Evolutionary conservation across 2,113 vertebrate genomes (phyloP).

Genomic region (human (Homo sapiens)): DNA sequence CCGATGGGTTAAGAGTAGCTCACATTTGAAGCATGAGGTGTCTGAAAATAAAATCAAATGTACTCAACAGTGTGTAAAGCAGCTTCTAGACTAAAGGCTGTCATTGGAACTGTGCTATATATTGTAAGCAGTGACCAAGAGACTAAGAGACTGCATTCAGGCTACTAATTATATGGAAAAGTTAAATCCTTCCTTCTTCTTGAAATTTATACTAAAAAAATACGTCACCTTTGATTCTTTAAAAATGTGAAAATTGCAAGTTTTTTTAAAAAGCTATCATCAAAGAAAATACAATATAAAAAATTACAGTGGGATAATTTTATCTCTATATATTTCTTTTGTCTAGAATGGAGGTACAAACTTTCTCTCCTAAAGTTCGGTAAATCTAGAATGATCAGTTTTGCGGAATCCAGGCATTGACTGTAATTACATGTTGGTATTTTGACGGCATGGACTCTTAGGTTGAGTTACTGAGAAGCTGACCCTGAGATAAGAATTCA

Average conservation of each 20-base stretch:
- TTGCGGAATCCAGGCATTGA: not conserved
- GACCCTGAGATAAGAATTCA: not conserved
- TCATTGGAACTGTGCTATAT: not conserved
- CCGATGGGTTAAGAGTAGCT: not conserved
- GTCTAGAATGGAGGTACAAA: not conserved
- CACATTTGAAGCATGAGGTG: not conserved
- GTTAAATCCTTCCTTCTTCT: not conserved
- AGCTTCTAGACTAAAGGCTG: not conserved
- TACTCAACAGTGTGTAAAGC: not conserved
- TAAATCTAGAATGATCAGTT: not conserved
- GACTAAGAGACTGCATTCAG: not conserved
- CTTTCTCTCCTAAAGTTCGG: not conserved
- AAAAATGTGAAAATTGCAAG: not conserved
- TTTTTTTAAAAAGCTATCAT: not conserved
- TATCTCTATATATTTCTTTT: not conserved
- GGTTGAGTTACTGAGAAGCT: not conserved
- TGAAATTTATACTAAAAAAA: not conserved
- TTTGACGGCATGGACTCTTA: not conserved
- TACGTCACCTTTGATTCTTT: not conserved
- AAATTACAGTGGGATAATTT: not conserved
- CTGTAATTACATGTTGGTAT: not conserved
- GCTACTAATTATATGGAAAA: not conserved
- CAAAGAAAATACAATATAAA: constrained; percentile 1
- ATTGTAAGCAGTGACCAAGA: not conserved
- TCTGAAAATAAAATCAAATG: constrained; percentile 13